phyloP scores from a whole-genome alignment of 30 jellyfish, hydroid and myxozoan species.

The Mastigias papua region DNA sequence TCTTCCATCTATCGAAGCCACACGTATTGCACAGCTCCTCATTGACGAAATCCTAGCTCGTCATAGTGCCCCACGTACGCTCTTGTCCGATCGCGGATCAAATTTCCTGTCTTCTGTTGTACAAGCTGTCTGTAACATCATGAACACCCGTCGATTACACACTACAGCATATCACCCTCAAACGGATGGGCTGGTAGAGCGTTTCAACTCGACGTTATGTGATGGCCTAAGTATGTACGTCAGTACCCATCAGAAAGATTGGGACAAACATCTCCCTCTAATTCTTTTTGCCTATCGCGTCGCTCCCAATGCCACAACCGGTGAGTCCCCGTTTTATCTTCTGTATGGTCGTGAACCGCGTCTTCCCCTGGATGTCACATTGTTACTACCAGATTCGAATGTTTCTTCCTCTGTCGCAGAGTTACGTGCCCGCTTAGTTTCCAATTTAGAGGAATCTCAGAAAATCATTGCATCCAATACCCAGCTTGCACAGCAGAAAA shows the following conservation, averaged over 20 bases:
- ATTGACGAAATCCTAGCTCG: no score
- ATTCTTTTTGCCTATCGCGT: conserved; percentile 70
- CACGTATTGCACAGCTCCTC: no score
- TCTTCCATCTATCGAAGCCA: no score
- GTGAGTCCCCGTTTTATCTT: conserved; percentile 60
- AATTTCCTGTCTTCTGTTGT: conserved; percentile 37
- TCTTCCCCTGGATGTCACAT: conserved; percentile 28
- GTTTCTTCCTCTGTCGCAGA: conserved; percentile 34
- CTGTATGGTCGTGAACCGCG: no score
- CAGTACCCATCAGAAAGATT: no score
- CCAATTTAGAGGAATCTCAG: conserved; percentile 24
- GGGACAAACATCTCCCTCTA: no score
- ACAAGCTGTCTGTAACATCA: conserved; percentile 18
- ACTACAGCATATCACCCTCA: no score
- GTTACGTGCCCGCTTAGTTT: conserved; percentile 31
- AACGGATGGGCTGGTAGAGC: no score
- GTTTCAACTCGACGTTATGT: conserved; percentile 1
- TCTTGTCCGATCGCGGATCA: no score
- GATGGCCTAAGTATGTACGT: conserved; percentile 46
- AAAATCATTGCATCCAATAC: conserved; percentile 4
- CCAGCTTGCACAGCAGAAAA: conserved; percentile 41
- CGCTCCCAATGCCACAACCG: conserved; percentile 50
- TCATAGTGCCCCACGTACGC: no score
- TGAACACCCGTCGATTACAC: no score
- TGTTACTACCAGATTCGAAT: conserved; percentile 18